These are phyloP conservation scores for Drosophila insularis DNA, from an alignment of 1,140 invertebrate genomes.

Conservation along the genomic window DNA sequence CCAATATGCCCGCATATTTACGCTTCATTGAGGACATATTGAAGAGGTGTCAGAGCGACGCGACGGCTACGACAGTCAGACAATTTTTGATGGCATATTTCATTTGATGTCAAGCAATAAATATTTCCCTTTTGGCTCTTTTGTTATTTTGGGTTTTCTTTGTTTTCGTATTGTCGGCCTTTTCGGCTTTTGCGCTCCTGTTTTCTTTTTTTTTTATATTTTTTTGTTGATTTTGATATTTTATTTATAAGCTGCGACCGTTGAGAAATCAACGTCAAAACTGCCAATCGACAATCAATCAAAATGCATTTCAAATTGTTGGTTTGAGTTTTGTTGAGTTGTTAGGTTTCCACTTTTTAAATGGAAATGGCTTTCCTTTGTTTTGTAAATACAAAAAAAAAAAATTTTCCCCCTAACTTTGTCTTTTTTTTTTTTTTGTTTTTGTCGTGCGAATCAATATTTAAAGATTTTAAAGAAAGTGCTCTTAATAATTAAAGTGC, in stretches of 20 bases:
- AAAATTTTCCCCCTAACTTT: background rate
- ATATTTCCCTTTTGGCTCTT: conserved; percentile 52
- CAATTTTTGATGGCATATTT: conserved; percentile 76
- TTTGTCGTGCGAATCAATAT: too few relatives aligned
- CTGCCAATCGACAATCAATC: conserved; percentile 76
- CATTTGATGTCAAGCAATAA: conserved; percentile 74
- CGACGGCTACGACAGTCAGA: conserved; percentile 51
- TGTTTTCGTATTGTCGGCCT: conserved; percentile 33
- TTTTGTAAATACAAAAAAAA: conserved; percentile 22
- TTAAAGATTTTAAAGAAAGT: too few relatives aligned
- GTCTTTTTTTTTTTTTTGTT: too few relatives aligned
- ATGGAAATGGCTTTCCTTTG: conserved; percentile 22
- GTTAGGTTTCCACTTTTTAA: conserved; percentile 3
- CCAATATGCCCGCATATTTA: conserved; percentile 54
- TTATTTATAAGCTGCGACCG: conserved; percentile 67
- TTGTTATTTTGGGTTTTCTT: conserved; percentile 28
- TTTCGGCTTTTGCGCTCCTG: conserved; percentile 20
- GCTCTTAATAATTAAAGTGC: too few relatives aligned
- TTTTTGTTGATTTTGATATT: conserved; percentile 48
- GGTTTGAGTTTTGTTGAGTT: conserved; percentile 38
- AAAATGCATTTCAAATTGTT: conserved; percentile 48
- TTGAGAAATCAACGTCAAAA: conserved; percentile 62
- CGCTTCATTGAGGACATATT: conserved; percentile 70
- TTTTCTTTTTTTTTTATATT: background rate
- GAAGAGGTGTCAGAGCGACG: conserved; percentile 59